Conservation (phyloP, 2,113 vertebrate species). For the Stictonetta naevosa region DNA sequence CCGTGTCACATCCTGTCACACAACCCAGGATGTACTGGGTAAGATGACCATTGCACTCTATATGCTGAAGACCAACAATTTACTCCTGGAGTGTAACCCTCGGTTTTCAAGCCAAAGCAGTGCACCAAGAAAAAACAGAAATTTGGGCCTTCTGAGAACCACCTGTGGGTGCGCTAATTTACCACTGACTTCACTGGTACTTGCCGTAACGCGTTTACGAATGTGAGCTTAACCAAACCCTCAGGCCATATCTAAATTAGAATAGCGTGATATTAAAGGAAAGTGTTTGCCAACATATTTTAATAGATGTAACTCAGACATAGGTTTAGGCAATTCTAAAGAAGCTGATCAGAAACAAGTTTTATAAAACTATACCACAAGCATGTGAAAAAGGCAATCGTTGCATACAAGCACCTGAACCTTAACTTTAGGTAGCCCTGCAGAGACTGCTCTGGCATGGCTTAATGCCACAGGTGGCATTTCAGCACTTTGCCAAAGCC, state of each 20-base stretch:
- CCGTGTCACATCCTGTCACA: too few relatives aligned
- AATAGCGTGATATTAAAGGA: not conserved
- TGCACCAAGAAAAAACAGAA: not conserved
- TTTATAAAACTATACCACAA: not conserved
- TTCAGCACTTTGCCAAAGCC: rapidly evolving
- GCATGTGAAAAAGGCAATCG: not conserved
- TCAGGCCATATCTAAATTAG: not conserved
- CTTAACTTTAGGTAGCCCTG: not conserved
- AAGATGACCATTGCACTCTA: not conserved
- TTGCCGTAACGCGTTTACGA: not conserved
- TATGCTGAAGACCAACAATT: not conserved
- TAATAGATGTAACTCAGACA: not conserved
- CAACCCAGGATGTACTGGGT: not conserved
- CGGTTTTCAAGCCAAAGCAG: not conserved
- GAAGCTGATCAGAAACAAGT: not conserved
- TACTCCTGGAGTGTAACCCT: not conserved
- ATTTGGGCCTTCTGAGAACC: not conserved
- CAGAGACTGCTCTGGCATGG: not conserved
- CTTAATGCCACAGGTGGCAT: not conserved
- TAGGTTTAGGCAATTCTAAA: not conserved
- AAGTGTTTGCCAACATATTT: not conserved
- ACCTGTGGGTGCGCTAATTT: not conserved
- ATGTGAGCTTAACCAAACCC: not conserved
- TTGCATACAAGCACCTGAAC: not conserved
- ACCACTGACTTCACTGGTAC: not conserved